A percentile compares a stretch with the other conserved stretches of the same genome.
phyloP scores from a whole-genome alignment of 2,797 vertebrate genomes.

The Gastrophryne carolinensis region DNA sequence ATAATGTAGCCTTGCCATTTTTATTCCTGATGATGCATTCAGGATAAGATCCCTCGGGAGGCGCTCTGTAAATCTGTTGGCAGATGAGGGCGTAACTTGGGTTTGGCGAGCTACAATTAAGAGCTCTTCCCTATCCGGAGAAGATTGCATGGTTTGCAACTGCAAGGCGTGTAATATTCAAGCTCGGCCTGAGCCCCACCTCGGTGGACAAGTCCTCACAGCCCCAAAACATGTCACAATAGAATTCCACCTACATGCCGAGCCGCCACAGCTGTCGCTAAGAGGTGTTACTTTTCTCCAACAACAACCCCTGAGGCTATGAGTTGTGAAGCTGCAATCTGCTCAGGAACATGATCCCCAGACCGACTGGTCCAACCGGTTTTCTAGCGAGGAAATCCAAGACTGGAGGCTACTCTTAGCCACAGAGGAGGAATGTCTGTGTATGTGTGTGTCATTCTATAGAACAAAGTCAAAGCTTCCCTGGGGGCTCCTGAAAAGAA shows the following conservation, averaged over 20 bases:
- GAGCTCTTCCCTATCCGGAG: not conserved
- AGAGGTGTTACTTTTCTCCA: conserved; percentile 35
- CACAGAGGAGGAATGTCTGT: conserved; percentile 5
- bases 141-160: not conserved
- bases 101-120: conserved; percentile 2
- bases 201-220: conserved; percentile 25
- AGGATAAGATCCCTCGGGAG: not conserved
- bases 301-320: conserved; percentile 22
- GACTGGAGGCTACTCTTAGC: conserved; percentile 16
- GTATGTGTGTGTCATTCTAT: not conserved
- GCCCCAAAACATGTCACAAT: not conserved
- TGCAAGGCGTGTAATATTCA: not conserved
- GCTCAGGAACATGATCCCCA: conserved; percentile 38
- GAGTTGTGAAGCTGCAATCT: conserved; percentile 40
- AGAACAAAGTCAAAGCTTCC: not conserved
- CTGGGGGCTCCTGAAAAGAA: conserved; percentile 1
- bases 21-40: not conserved
- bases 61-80: not conserved
- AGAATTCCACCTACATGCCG: conserved; percentile 25
- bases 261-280: conserved; percentile 12
- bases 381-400: conserved; percentile 34
- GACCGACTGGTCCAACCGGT: conserved; percentile 32
- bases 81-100: not conserved
- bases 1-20: not conserved
- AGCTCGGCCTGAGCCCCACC: not conserved